phyloP scores from a whole-genome alignment of 2,797 vertebrate species.

The Tenualosa ilisha region DNA sequence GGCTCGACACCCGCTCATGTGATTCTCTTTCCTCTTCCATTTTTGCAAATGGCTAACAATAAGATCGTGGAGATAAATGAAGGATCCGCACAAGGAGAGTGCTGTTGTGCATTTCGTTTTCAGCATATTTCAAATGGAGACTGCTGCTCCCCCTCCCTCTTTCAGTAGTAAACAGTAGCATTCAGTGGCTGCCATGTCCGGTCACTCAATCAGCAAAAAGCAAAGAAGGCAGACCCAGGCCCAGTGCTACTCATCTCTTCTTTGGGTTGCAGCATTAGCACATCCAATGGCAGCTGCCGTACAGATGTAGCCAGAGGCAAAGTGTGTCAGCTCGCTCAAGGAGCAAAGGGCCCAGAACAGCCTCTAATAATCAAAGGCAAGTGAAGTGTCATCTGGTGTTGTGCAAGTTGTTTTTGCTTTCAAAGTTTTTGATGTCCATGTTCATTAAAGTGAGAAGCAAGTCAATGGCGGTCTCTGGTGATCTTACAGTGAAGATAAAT shows the following conservation, averaged over 20 bases:
- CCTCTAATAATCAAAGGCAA: slow-evolving; percentile 47
- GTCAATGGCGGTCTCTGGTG: not conserved
- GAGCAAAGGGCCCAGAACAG: slow-evolving; percentile 37
- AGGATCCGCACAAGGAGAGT: not conserved
- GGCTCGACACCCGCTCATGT: not conserved
- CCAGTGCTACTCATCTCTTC: slow-evolving; percentile 26
- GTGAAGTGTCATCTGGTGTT: slow-evolving; percentile 38
- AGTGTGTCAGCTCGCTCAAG: slow-evolving; percentile 38
- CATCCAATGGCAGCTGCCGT: not conserved
- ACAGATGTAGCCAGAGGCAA: slow-evolving; percentile 19
- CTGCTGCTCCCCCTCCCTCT: not conserved
- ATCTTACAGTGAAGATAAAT: slow-evolving; percentile 17
- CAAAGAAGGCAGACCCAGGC: slow-evolving; percentile 34
- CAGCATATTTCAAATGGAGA: slow-evolving; percentile 28
- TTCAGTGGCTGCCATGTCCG: slow-evolving; percentile 34
- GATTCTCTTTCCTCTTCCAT: not conserved
- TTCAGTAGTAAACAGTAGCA: slow-evolving; percentile 26
- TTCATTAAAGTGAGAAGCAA: not conserved
- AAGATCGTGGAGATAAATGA: not conserved
- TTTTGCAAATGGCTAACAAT: not conserved
- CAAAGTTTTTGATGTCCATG: slow-evolving; percentile 16
- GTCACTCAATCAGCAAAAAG: slow-evolving; percentile 34
- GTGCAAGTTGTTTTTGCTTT: slow-evolving; percentile 25
- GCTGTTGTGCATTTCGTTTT: slow-evolving; percentile 12
- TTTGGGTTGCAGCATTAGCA: slow-evolving; percentile 14